Base-by-base conservation (phyloP, 2,888 invertebrate genomes). In the Pollenia griseotomentosa region DNA sequence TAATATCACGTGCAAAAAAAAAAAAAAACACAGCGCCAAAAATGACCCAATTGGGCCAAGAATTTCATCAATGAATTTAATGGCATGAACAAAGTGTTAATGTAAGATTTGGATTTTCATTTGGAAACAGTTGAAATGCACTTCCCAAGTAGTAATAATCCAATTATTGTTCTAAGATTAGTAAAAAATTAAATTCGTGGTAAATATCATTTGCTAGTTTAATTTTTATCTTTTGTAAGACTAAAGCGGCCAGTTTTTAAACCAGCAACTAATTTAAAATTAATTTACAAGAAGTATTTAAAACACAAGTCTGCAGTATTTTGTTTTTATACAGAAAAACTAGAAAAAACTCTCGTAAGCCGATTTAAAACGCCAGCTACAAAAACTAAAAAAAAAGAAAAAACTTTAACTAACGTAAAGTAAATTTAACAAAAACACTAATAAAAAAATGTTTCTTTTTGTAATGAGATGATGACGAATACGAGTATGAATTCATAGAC, bases 401-500 rank as follows among this genome's bases (percentile, higher is more conserved):
- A 66, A 6, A 66, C 23, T 11, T 40, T 23, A 33, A 12, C 12
- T 55, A 33, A 12, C 12, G 71, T 71, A 44, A 40, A 57, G 55
- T 71, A 44, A 71, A 33, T 71, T 53, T 57, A 44, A 44, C 57
- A 71, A 44, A 44, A 57, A 55, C 10, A 16, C 9, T 9, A 53
- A 55, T 55, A 16, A 53, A 55, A 55, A 16, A 2, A 55, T 16
- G 19, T 19, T 16, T 53, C 4, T 57, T 73, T 46, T 0, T 80
- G 44, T 48, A 73, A 65, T 48, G 23, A 81, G 55, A 81, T 55
- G 40, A 74, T 55, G 40, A 74, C 40, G 55, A 81, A 55, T 80
- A 53, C 70, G 12, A 78, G 19, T 65, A 33, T 61, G 16, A 71
- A 71, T 63, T 61, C 80, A 71, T 48, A 71, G 83, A 78, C 65